Base-by-base conservation (phyloP, 2,797 vertebrate species). In the Apogon talboti region DNA sequence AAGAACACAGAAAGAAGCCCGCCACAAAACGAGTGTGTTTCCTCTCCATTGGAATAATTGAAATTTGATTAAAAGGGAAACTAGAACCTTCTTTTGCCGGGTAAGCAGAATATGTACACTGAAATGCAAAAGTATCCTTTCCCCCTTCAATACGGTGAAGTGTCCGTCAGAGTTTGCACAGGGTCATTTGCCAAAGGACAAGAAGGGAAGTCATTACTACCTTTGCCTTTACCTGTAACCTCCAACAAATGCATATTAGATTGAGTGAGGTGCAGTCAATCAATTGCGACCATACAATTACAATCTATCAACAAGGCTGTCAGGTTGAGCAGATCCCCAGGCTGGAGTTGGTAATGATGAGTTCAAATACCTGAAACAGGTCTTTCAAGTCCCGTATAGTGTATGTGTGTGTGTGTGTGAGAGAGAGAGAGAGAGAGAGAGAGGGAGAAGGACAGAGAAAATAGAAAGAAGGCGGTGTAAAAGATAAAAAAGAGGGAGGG, bases 11-110 rank as follows among this genome's bases (percentile, higher is more conserved):
- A 86, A 79, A 84, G 63, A 46, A 85, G 68, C 50, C 66, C 50
- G 53, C 81, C 52, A 71, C 79, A 85, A 84, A 89, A 89, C 35
- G 56, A 75, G 61, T 71, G 62, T 24, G 80, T 90, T 87, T 86
- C 84, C 86, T 86, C 62, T 74, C 72, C 76, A 47, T 79, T 82
- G 78, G 84, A 92, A 90, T 92, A 91, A 91, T 90, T 92, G 85
- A 91, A 92, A 92, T 92, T 88, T 92, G 89, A 93, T 94, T 92
- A 90, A 92, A 92, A 92, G 81, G 83, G 78, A 89, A 90, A 85
- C 74, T 57, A 66, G 82, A 90, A 70, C 68, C 61, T 54, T 87
- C 74, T 91, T 92, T 83, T 89, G 89, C 89, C 62, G 60, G 73
- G 71, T 89, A 92, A 91, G 90, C 91, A 89, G 77, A 92, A 91